Evolutionary conservation across 2,113 vertebrate species (phyloP), one percentile per base, ranked within the genome.

Genomic region (Aptenodytes forsteri): DNA sequence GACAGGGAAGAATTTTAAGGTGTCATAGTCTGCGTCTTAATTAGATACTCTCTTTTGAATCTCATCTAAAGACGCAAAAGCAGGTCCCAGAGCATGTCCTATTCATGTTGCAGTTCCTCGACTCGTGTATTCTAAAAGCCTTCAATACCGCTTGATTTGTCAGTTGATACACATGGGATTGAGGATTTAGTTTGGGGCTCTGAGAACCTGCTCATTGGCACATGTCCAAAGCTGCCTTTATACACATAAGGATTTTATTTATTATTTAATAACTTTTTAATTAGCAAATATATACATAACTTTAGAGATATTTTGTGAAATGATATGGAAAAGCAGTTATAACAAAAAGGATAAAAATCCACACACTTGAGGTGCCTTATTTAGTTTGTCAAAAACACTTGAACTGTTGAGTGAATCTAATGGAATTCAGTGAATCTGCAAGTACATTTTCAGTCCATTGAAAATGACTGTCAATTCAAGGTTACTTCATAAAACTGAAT

Each of bases 371-470:
- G 55, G 42, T 87, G 81, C 72, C 47, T 97, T 96, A 93, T 94
- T 96, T 97, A 96, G 82, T 97, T 93, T 97, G 92, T 97, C 89
- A 97, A 90, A 98, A 97, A n/a, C 87, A 83, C 52, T 90, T 84
- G 76, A 92, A 76, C 36, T 90, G 26, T 92, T 93, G 90, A 97
- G 72, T 93, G 56, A 83, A 91, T 89, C 47, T 94, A 97, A 95
- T 97, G 81, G 96, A 97, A 80, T 95, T 97, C 75, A 96, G 34
- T 92, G 83, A 93, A 97, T 97, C 90, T 95, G 47, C 94, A 97
- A 97, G 54, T 77, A 96, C n/a, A 64, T 62, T 92, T 95, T 96
- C 75, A 94, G 90, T 83, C 72, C 59, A 44, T 83, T 95, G 89
- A 93, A 75, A 97, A 83, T 71, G 59, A 79, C 23, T 94, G 69